phyloP scores from a whole-genome alignment of 2,113 vertebrate genomes.

The Ammodytes marinus region DNA sequence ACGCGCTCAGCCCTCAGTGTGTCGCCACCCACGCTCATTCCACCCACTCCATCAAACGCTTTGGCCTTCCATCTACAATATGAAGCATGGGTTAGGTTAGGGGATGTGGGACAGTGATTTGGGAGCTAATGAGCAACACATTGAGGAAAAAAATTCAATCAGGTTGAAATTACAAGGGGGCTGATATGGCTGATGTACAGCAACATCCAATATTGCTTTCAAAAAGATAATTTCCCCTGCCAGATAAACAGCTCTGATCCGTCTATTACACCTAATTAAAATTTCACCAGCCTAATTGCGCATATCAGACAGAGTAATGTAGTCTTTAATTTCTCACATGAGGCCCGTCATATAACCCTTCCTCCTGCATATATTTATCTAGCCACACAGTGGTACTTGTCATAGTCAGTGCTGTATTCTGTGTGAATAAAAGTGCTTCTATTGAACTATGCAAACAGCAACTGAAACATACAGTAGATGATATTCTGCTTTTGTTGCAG shows the following conservation, averaged over 20 bases:
- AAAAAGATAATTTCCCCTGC: slow-evolving; percentile 44
- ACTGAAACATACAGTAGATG: neutral
- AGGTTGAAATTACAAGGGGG: slow-evolving; percentile 34
- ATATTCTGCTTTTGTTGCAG: neutral
- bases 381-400: neutral
- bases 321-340: neutral
- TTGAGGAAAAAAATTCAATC: slow-evolving; percentile 50
- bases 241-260: slow-evolving; percentile 31
- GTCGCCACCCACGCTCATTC: neutral
- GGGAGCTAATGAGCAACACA: slow-evolving; percentile 46
- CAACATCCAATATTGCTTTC: slow-evolving; percentile 35
- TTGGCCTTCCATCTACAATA: neutral
- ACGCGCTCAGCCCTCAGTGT: neutral
- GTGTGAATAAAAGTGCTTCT: neutral
- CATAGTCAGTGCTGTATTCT: too few relatives aligned
- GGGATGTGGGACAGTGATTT: slow-evolving; percentile 31
- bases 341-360: neutral
- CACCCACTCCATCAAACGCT: slow-evolving; percentile 12
- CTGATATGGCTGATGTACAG: slow-evolving; percentile 26
- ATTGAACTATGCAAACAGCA: neutral
- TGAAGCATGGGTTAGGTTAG: neutral
- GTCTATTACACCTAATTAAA: slow-evolving; percentile 19
- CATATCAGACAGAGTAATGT: neutral
- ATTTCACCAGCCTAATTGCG: slow-evolving; percentile 2
- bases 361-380: neutral